phyloP scores from a whole-genome alignment of 2,113 vertebrate genomes.

The Platichthys stellatus region DNA sequence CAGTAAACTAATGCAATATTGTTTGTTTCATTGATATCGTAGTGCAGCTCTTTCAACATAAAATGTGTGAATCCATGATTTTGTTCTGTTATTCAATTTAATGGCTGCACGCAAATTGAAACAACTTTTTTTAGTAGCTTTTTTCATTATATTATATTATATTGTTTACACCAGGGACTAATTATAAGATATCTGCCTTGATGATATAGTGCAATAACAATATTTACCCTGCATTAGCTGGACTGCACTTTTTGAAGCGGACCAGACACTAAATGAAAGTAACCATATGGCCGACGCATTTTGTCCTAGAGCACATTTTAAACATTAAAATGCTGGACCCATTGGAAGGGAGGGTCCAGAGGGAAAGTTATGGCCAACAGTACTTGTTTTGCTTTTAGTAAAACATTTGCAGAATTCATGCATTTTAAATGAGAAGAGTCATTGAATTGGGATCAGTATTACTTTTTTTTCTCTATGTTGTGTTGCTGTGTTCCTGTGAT shows the following conservation, averaged over 20 bases:
- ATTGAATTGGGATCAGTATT: background rate
- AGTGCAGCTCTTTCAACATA: too few relatives aligned
- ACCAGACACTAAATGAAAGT: constrained; percentile 16
- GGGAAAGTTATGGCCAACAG: constrained; percentile 1
- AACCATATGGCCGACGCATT: constrained; percentile 23
- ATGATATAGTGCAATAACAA: constrained; percentile 5
- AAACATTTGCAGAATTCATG: background rate
- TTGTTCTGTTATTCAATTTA: too few relatives aligned
- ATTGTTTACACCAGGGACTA: background rate
- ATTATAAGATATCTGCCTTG: background rate
- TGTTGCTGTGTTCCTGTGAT: background rate
- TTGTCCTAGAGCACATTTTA: constrained; percentile 6
- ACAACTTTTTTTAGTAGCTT: too few relatives aligned
- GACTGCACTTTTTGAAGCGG: constrained; percentile 13
- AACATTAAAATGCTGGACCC: constrained; percentile 12
- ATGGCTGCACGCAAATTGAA: too few relatives aligned
- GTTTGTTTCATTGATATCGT: too few relatives aligned
- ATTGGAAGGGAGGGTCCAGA: background rate
- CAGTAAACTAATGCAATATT: too few relatives aligned
- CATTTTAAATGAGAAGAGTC: background rate
- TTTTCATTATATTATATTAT: too few relatives aligned
- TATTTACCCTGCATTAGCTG: constrained; percentile 24
- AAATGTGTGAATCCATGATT: too few relatives aligned
- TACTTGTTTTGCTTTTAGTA: background rate
- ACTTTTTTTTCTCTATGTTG: too few relatives aligned